Evolutionary conservation across 2,888 invertebrate species (phyloP), one percentile per base, ranked within the genome.

Genomic region (Pseudanteris insignis): DNA sequence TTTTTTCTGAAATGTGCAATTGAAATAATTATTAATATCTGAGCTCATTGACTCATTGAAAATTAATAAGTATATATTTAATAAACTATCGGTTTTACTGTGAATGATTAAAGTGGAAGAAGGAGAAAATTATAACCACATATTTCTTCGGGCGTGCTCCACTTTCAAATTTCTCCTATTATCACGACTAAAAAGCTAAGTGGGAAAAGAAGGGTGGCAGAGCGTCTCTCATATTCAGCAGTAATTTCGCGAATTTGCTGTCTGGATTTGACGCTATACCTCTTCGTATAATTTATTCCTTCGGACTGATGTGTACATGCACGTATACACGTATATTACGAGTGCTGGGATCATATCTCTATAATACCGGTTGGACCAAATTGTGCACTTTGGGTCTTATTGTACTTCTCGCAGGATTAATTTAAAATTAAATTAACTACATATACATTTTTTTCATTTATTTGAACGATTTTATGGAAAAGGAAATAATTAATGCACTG

Each of bases 231-330:
- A 48, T 54, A 63, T 58, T 63, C 58, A 54, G 58, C 58, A 50
- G 58, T 63, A 63, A 63, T 63, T 63, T 59, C 50, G 48, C 54
- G 43, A 63, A 59, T 63, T 63, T 51, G 54, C 54, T 50, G 58
- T 54, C 58, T 63, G 63, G 58, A 58, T 63, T 63, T 63, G 63
- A 63, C 63, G 63, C 58, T 28, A 43, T 53, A 53, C 54, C 63
- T 54, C 63, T 54, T 51, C 54, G 54, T 58, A 63, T 63, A 63
- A 63, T 63, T 63, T 63, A 58, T 63, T 54, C 54, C 26, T 40
- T 26, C 25, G 25, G 40, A 51, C 57, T 53, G 53, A 63, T 63
- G 54, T 58, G 58, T 63, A 58, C 46, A 58, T 54, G 44, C 28
- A 48, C 58, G 34, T 44, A 50, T 50, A 54, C 54, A 50, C 58